These are phyloP conservation scores for Tympanuchus pallidicinctus DNA, from an alignment of 2,113 vertebrate species.

Conservation along the genomic window DNA sequence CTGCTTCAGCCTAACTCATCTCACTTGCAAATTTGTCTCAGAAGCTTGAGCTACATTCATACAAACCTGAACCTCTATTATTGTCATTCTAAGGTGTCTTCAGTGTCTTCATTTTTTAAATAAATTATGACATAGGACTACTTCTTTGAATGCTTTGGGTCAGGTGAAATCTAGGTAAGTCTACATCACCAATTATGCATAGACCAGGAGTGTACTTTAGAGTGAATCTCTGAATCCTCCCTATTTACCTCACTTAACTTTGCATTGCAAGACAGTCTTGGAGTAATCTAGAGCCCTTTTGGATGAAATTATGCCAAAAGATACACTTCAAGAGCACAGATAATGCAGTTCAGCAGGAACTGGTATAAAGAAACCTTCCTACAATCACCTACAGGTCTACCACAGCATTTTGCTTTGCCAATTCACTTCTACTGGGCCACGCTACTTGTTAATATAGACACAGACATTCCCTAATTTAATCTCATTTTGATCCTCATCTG, in stretches of 20 bases:
- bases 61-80: not conserved
- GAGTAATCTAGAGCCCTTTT: not conserved
- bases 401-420: not conserved
- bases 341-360: not conserved
- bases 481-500: not conserved
- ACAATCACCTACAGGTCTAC: not conserved
- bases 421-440: not conserved
- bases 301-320: not conserved
- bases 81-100: not conserved
- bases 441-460: not conserved
- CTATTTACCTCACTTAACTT: not conserved
- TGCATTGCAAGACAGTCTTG: not conserved
- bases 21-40: not conserved
- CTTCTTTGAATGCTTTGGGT: not conserved
- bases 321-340: not conserved
- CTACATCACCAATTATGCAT: not conserved
- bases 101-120: not conserved
- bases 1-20: not conserved
- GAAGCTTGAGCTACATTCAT: not conserved
- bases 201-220: not conserved
- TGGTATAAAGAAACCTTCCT: not conserved
- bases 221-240: not conserved
- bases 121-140: not conserved
- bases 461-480: not conserved
- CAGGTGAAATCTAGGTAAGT: not conserved